Conservation (phyloP, 2,888 invertebrate species). For the Plemyria rubiginata region DNA sequence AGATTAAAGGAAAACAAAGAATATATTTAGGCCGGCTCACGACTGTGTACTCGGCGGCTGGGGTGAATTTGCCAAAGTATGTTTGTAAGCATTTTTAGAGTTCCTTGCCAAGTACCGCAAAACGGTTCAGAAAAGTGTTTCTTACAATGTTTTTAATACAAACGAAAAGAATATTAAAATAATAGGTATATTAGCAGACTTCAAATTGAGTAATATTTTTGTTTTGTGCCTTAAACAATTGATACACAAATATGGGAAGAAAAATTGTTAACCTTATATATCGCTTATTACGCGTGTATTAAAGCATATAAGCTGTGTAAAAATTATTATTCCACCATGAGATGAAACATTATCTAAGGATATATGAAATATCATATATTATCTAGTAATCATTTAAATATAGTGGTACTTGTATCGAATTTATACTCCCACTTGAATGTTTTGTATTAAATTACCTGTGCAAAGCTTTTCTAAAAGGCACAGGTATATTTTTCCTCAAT, state of each 20-base stretch:
- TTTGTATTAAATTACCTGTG: conserved; percentile 22
- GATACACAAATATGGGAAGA: too few relatives aligned
- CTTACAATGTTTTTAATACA: not conserved
- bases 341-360: too few relatives aligned
- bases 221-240: too few relatives aligned
- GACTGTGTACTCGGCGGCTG: conserved; percentile 31
- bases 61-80: conserved; percentile 47
- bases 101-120: not conserved
- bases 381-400: not conserved
- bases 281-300: too few relatives aligned
- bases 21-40: conserved; percentile 43
- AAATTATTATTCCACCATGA: too few relatives aligned
- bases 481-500: not conserved
- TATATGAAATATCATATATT: too few relatives aligned
- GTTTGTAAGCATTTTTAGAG: conserved; percentile 32
- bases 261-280: too few relatives aligned
- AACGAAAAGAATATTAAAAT: not conserved
- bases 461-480: conserved; percentile 22
- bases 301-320: too few relatives aligned
- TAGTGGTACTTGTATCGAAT: not conserved
- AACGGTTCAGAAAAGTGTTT: not conserved
- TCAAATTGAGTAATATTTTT: too few relatives aligned
- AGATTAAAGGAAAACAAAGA: conserved; percentile 64
- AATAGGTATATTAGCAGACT: too few relatives aligned
- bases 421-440: not conserved